Percentiles rank a stretch among this genome's conserved stretches.
These are phyloP conservation scores for Gambusia yucatana DNA, from an alignment of 2,797 vertebrate genomes.

Conservation along the genomic window DNA sequence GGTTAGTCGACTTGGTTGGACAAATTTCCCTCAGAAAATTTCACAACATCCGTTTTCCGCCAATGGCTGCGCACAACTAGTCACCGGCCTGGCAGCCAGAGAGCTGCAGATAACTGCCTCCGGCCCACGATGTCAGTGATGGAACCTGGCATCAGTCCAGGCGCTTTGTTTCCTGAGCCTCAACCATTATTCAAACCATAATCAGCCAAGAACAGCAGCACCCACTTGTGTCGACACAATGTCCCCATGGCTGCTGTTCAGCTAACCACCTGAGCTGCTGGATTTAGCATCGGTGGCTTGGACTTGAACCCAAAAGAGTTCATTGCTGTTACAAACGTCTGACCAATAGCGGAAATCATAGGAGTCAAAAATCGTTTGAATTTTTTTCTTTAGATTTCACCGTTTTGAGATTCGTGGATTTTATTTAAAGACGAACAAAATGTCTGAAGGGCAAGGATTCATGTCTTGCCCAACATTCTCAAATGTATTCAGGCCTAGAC, in stretches of 20 bases:
- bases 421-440: neutral
- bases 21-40: constrained; percentile 13
- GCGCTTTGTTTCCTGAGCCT: constrained; percentile 19
- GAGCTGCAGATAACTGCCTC: constrained; percentile 8
- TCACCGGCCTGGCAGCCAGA: constrained; percentile 20
- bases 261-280: constrained; percentile 11
- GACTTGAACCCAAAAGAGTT: neutral
- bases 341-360: neutral
- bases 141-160: constrained; percentile 17
- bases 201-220: constrained; percentile 32
- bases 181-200: constrained; percentile 26
- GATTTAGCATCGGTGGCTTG: neutral
- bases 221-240: constrained; percentile 43
- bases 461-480: neutral
- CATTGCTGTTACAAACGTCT: neutral
- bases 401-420: neutral
- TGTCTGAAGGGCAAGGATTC: neutral
- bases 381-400: neutral
- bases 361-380: too few relatives aligned
- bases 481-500: neutral
- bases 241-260: constrained; percentile 13
- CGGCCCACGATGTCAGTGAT: constrained; percentile 28
- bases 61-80: constrained; percentile 16
- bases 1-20: neutral
- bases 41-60: constrained; percentile 16